These are phyloP conservation scores for Cairina moschata DNA, from an alignment of 2,113 vertebrate genomes.

Conservation along the genomic window DNA sequence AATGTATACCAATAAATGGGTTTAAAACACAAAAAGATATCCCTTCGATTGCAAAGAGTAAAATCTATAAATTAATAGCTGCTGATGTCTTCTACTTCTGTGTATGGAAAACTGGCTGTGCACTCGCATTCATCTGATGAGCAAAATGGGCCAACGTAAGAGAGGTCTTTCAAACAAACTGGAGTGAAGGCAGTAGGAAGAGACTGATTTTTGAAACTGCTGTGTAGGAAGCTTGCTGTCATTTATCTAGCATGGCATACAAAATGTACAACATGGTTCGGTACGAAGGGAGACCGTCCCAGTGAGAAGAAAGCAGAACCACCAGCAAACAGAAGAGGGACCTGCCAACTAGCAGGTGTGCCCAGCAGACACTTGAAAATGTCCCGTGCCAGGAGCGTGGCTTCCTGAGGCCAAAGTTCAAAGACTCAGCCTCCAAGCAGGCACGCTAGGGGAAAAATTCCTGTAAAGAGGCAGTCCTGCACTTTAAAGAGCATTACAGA, in stretches of 20 bases:
- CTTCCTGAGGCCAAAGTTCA: neutral
- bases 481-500: neutral
- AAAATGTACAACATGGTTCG: neutral
- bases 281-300: neutral
- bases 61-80: neutral
- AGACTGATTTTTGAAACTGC: neutral
- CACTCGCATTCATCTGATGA: neutral
- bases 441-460: neutral
- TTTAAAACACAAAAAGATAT: neutral
- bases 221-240: neutral
- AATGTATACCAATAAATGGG: neutral
- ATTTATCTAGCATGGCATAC: neutral
- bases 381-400: accelerated
- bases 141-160: neutral
- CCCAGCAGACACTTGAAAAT: neutral
- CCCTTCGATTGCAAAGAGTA: neutral
- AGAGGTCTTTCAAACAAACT: neutral
- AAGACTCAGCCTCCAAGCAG: neutral
- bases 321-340: neutral
- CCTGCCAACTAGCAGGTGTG: neutral
- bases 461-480: neutral
- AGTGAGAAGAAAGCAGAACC: neutral
- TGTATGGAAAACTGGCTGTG: neutral
- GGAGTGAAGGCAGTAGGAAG: neutral
- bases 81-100: neutral